Base-by-base conservation (phyloP, 2,113 vertebrate species). In the Ovibos moschatus region DNA sequence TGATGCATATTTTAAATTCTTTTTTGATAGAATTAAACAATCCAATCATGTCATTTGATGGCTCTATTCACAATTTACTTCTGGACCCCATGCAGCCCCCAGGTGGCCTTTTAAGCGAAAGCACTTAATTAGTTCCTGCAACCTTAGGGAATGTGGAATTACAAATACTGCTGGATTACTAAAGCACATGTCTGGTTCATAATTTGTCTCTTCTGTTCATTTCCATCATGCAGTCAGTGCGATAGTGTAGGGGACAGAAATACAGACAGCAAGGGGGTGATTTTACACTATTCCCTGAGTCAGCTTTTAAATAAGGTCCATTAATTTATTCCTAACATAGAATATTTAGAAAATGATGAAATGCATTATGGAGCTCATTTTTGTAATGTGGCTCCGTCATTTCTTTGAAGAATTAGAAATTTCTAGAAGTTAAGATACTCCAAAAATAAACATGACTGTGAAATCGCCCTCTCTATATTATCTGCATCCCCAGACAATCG, bases 101-200 rank as follows among this genome's bases (percentile, higher is more conserved):
- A 97, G 96, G 97, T 97, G 93, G 94, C 93, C 93, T 97, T 97
- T 97, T 94, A 97, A 95, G 96, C 7, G 5, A 97, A 97, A 95
- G 83, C 91, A 91, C 96, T 98, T 97, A 97, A 98, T 98, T 97
- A 94, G 91, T 97, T 97, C 91, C 95, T 92, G 86, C 93, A 87
- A 98, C 96, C 96, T 94, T 83, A 97, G 97, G 97, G 96, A 95
- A 97, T 76, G 83, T 79, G 96, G 95, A 97, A 98, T 97, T 91
- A 91, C 95, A 96, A 97, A 96, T 76, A 84, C 71, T 64, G 57
- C 83, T 96, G 89, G 93, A 93, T 95, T 64, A 94, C 89, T 97
- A 58, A 87, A 71, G 87, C 94, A 84, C 64, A 81, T 50, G 57
- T 95, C 94, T 91, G 30, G 55, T 89, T 98, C 87, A 92, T 86